Evolutionary conservation across 2,888 invertebrate genomes (phyloP).

Genomic region (Drosophila aldrichi): DNA sequence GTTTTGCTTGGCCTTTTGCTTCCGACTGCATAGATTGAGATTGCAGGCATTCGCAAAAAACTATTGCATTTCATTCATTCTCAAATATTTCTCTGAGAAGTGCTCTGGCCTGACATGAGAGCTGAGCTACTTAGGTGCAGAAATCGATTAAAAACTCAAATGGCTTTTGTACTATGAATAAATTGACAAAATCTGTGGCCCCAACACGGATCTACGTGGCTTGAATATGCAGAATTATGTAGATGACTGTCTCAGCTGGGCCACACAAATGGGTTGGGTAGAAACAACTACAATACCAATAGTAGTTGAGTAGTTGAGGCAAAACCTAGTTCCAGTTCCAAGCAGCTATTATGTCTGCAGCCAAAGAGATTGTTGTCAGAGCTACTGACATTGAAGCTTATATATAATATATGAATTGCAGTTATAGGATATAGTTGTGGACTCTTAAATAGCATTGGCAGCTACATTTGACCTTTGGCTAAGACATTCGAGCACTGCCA

Average conservation of each 20-base stretch:
- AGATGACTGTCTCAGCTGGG: neutral
- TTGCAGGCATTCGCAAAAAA: slow-evolving; percentile 27
- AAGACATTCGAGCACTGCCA: neutral
- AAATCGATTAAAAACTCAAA: slow-evolving; percentile 30
- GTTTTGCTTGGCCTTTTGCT: slow-evolving; percentile 39
- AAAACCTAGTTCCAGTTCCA: neutral
- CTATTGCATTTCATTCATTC: slow-evolving; percentile 23
- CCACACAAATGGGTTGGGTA: neutral
- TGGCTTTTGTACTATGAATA: slow-evolving; percentile 4
- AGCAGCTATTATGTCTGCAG: neutral
- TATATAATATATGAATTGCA: neutral
- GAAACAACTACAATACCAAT: neutral
- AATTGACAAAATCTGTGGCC: slow-evolving; percentile 7
- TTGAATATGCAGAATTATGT: neutral
- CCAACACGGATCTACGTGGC: slow-evolving; percentile 6
- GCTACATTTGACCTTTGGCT: neutral
- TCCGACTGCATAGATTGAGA: slow-evolving; percentile 25
- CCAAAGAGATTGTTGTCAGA: slow-evolving; percentile 1
- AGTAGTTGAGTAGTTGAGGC: too few relatives aligned
- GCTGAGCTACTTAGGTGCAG: slow-evolving; percentile 13
- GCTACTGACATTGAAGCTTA: slow-evolving; percentile 1
- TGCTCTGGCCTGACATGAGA: slow-evolving; percentile 6
- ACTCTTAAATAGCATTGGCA: neutral
- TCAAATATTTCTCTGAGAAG: neutral
- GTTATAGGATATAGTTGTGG: neutral